phyloP scores from a whole-genome alignment of 2,797 vertebrate species.

The Propithecus perrieri region DNA sequence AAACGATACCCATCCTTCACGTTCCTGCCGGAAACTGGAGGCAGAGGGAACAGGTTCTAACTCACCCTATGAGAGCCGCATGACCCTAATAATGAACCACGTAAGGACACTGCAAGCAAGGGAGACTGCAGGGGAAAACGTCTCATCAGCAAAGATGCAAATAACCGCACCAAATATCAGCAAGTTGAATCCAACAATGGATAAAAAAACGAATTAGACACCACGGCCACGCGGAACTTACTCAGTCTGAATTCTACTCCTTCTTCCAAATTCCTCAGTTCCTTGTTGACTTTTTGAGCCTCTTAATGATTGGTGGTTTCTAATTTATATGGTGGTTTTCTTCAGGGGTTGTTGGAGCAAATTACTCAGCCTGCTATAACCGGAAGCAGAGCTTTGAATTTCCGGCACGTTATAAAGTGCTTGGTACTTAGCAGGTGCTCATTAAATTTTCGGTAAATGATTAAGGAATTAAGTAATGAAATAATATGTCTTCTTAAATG shows the following conservation, averaged over 20 bases:
- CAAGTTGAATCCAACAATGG: background rate
- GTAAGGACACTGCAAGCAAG: background rate
- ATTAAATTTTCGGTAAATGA: background rate
- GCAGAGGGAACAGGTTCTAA: background rate
- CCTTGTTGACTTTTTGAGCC: too few species aligned
- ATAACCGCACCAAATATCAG: background rate
- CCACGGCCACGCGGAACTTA: background rate
- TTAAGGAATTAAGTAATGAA: background rate
- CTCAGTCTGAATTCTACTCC: fast-evolving
- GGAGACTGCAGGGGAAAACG: too few species aligned
- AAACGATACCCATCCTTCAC: too few species aligned
- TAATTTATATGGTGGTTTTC: fast-evolving
- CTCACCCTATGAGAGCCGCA: background rate
- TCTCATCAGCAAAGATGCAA: background rate
- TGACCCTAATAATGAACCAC: background rate
- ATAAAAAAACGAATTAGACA: too few species aligned
- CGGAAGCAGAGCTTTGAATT: background rate
- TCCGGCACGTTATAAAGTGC: fast-evolving
- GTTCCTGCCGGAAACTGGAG: background rate
- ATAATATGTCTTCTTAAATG: background rate
- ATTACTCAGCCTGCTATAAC: fast-evolving
- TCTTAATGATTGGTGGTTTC: background rate
- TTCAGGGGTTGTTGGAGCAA: fast-evolving
- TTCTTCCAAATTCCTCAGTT: background rate
- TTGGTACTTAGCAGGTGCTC: background rate